A percentile compares a stretch with the other conserved stretches of the same genome.
These are phyloP conservation scores for Drosophila bocqueti DNA, from an alignment of 1,140 invertebrate species.

Conservation along the genomic window DNA sequence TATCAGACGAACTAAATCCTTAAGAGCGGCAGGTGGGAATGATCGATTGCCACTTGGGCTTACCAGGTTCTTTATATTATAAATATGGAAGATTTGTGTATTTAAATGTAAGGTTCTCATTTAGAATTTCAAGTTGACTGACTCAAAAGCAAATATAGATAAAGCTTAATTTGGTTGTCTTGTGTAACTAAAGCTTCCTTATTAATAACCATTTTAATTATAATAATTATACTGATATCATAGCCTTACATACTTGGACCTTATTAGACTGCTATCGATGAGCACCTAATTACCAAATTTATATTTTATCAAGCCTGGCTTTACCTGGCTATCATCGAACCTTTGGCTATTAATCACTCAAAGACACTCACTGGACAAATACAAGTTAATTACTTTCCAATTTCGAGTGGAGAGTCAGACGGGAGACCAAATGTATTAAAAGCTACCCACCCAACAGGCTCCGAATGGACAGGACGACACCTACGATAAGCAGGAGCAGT, in stretches of 20 bases:
- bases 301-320: background rate
- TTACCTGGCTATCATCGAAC: background rate
- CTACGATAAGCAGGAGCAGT: conserved; percentile 15
- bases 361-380: conserved; percentile 40
- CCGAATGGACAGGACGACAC: background rate
- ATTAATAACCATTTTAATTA: background rate
- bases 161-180: background rate
- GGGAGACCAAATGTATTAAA: conserved; percentile 67
- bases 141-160: background rate
- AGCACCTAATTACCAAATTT: conserved; percentile 12
- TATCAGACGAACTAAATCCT: background rate
- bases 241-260: background rate
- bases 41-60: conserved; percentile 6
- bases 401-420: conserved; percentile 18
- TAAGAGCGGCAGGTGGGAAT: conserved; percentile 4
- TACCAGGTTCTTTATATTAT: background rate
- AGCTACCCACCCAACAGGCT: conserved; percentile 21
- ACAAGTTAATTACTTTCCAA: conserved; percentile 54
- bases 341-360: conserved; percentile 37
- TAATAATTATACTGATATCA: background rate
- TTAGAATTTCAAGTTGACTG: background rate
- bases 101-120: background rate
- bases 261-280: background rate
- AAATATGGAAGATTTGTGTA: background rate
- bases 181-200: no score